Percentiles rank a stretch among this genome's conserved stretches.
phyloP scores from a whole-genome alignment of 2,113 vertebrate genomes.

The Cathartes aura region DNA sequence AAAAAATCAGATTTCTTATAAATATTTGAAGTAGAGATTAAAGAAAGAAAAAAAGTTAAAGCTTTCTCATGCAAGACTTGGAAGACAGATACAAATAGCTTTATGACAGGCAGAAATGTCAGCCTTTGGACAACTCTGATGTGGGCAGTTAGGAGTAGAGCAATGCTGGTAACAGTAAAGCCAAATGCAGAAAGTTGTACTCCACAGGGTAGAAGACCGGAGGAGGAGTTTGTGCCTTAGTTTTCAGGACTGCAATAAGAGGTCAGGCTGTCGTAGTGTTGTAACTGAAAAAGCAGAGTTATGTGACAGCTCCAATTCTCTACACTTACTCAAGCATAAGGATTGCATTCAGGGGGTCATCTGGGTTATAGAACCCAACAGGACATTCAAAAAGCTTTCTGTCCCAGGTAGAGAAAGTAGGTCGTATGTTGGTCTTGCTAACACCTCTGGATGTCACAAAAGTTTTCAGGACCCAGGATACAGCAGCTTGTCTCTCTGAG shows the following conservation, averaged over 20 bases:
- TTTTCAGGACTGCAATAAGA: neutral
- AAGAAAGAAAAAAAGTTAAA: neutral
- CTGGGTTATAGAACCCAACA: neutral
- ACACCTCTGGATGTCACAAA: neutral
- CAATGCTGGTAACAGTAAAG: neutral
- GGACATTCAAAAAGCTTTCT: neutral
- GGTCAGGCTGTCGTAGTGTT: neutral
- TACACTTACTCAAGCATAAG: neutral
- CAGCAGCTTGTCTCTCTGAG: neutral
- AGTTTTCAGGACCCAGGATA: neutral
- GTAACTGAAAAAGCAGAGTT: neutral
- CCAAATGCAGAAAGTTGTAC: neutral
- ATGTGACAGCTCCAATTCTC: neutral
- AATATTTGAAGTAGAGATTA: neutral
- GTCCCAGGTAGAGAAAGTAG: neutral
- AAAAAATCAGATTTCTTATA: neutral
- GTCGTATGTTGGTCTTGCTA: neutral
- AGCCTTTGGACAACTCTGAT: neutral
- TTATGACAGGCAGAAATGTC: neutral
- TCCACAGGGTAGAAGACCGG: neutral
- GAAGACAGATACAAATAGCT: neutral
- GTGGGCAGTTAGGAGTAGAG: neutral
- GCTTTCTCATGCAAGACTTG: neutral
- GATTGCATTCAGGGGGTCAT: accelerated
- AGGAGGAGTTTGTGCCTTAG: neutral